Evolutionary conservation across 2,797 vertebrate genomes (phyloP).

Genomic region (Siniperca undulata): DNA sequence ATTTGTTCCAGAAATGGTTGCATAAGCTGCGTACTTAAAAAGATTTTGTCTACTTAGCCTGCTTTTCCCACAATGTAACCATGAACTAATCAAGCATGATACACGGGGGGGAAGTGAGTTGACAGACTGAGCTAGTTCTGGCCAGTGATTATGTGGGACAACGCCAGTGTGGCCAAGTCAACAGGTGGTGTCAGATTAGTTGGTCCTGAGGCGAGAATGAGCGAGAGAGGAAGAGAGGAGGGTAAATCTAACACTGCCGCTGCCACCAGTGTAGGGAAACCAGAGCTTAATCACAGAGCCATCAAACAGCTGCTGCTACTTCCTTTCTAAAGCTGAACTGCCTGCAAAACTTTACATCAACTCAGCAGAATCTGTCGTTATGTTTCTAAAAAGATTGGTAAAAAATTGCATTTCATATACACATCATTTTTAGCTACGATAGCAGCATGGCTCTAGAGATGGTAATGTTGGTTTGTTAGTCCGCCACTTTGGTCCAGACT

Average conservation of each 20-base stretch:
- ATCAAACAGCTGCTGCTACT: constrained; percentile 71
- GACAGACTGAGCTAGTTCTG: constrained; percentile 68
- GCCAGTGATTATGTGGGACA: constrained; percentile 69
- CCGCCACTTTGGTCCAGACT: neutral
- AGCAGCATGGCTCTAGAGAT: neutral
- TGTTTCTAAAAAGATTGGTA: neutral
- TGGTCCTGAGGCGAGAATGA: constrained; percentile 73
- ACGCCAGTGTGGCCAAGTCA: constrained; percentile 71
- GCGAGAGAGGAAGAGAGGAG: constrained; percentile 42
- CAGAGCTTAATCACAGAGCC: constrained; percentile 61
- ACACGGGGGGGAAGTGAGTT: constrained; percentile 27
- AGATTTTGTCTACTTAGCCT: constrained; percentile 48
- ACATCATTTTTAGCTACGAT: neutral
- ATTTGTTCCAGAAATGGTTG: constrained; percentile 47
- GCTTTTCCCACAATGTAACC: constrained; percentile 63
- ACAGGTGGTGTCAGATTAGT: constrained; percentile 83
- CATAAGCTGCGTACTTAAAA: constrained; percentile 37
- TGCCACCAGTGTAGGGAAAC: constrained; percentile 60
- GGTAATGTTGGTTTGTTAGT: neutral
- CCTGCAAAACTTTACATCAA: constrained; percentile 48
- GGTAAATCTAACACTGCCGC: constrained; percentile 57
- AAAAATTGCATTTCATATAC: neutral
- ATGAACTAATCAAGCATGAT: constrained; percentile 64
- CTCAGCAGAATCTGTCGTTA: constrained; percentile 3
- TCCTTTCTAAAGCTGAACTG: constrained; percentile 55